A percentile compares a stretch with the other conserved stretches of the same genome.
These are phyloP conservation scores for Xyrichtys novacula DNA, from an alignment of 2,797 vertebrate genomes.

Conservation along the genomic window DNA sequence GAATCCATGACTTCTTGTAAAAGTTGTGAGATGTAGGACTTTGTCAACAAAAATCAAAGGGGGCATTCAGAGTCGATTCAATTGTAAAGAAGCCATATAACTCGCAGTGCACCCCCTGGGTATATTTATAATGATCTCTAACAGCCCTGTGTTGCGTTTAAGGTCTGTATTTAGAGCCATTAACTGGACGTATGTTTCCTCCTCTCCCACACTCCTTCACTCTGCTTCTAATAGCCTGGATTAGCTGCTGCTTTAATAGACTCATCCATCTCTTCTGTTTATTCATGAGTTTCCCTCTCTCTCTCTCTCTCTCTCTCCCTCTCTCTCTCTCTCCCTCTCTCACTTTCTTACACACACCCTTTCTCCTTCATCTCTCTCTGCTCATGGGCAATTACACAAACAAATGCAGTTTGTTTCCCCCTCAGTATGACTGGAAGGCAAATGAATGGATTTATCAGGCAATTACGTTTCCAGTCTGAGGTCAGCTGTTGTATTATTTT, in stretches of 20 bases:
- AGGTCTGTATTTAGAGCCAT: slow-evolving; percentile 75
- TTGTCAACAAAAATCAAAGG: neutral
- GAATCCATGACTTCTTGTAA: neutral
- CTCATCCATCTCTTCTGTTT: slow-evolving; percentile 81
- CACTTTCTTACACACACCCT: slow-evolving; percentile 29
- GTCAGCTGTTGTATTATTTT: slow-evolving; percentile 66
- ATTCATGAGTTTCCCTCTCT: slow-evolving; percentile 61
- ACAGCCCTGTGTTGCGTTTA: slow-evolving; percentile 47
- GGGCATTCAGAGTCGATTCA: slow-evolving; percentile 1
- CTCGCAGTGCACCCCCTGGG: slow-evolving; percentile 26
- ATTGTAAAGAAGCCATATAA: slow-evolving; percentile 25
- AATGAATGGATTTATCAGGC: slow-evolving; percentile 69
- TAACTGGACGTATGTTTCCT: slow-evolving; percentile 69
- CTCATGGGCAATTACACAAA: slow-evolving; percentile 84
- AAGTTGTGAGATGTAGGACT: neutral
- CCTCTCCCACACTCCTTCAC: slow-evolving; percentile 63
- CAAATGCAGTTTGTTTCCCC: slow-evolving; percentile 79
- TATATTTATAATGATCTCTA: slow-evolving; percentile 65
- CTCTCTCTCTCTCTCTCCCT: neutral
- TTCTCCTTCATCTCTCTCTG: slow-evolving; percentile 51
- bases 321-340: slow-evolving; percentile 17
- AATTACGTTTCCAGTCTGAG: slow-evolving; percentile 65
- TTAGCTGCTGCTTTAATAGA: slow-evolving; percentile 79
- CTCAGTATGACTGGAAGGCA: slow-evolving; percentile 49
- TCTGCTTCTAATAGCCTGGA: slow-evolving; percentile 78